Base-by-base conservation (phyloP, 1,140 invertebrate genomes). In the Leucophenga varia region DNA sequence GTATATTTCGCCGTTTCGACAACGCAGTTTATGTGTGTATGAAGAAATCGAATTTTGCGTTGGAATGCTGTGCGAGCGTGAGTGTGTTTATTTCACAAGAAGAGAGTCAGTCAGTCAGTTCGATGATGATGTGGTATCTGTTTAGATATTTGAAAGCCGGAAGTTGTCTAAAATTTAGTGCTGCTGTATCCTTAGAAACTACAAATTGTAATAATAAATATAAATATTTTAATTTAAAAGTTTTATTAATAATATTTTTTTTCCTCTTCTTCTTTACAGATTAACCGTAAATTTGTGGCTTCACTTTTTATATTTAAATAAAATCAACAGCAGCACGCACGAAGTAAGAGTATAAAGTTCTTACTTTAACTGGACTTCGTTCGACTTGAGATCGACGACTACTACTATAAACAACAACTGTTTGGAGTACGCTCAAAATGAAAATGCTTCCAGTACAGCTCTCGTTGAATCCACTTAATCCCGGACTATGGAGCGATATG, bases 401-500 rank as follows among this genome's bases (percentile, higher is more conserved):
- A n/a, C n/a, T n/a, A n/a, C n/a, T n/a, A n/a, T n/a, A n/a, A n/a
- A n/a, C n/a, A n/a, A n/a, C n/a, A n/a, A n/a, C n/a, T n/a, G n/a
- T n/a, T n/a, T n/a, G n/a, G n/a, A 25, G 5, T 25, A 67, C 59
- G 55, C 59, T 61, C 71, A 74, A 74, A 69, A 85, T 85, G 84
- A 85, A 85, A 81, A 79, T 84, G 68, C 75, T 84, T 77, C 81
- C 83, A 68, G 82, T 82, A 59, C 82, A 81, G 71, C 74, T 83
- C 74, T 82, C 83, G 57, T 79, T 84, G 64, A 76, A 78, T 57
- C 79, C 77, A 75, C 79, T 74, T 72, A 65, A 65, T 54, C 76
- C 72, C 75, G 79, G 78, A 72, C 78, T 87, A 22, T 89, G 89
- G 78, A 86, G 81, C 67, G 81, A 89, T 32, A 77, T 93, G 14